These are phyloP conservation scores for Euwallacea fornicatus DNA, from an alignment of 1,140 invertebrate species.

Conservation along the genomic window DNA sequence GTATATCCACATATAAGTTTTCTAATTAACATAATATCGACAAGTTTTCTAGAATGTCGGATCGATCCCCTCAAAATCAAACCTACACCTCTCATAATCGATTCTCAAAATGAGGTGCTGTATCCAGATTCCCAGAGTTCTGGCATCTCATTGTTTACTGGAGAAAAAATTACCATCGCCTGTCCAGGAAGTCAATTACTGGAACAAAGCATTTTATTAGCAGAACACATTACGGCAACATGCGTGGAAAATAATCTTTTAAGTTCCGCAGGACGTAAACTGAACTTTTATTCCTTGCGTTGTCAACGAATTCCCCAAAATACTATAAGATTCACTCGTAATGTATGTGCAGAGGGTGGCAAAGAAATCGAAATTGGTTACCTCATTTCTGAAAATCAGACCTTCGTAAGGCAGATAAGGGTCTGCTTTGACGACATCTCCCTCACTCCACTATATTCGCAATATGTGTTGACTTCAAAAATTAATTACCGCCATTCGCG, in stretches of 20 bases:
- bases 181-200: conserved; percentile 36
- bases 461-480: conserved; percentile 42
- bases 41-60: conserved; percentile 35
- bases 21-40: conserved; percentile 40
- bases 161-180: conserved; percentile 25
- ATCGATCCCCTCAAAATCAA: conserved; percentile 16
- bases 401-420: conserved; percentile 43
- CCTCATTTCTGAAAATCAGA: conserved; percentile 17
- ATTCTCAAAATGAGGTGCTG: conserved; percentile 12
- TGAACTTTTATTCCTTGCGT: conserved; percentile 32
- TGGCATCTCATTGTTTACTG: background rate
- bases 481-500: conserved; percentile 45
- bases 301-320: conserved; percentile 32
- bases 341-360: conserved; percentile 50
- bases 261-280: background rate
- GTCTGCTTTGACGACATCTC: conserved; percentile 46
- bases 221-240: conserved; percentile 6
- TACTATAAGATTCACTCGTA: conserved; percentile 33
- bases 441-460: conserved; percentile 43
- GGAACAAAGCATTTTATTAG: conserved; percentile 4
- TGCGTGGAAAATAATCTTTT: conserved; percentile 10
- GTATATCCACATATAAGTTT: no score
- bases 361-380: conserved; percentile 50
- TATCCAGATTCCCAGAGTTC: conserved; percentile 9
- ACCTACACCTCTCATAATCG: conserved; percentile 14